A percentile compares a stretch with the other conserved stretches of the same genome.
phyloP scores from a whole-genome alignment of 2,113 vertebrate species.

The Sinocyclocheilus anophthalmus region DNA sequence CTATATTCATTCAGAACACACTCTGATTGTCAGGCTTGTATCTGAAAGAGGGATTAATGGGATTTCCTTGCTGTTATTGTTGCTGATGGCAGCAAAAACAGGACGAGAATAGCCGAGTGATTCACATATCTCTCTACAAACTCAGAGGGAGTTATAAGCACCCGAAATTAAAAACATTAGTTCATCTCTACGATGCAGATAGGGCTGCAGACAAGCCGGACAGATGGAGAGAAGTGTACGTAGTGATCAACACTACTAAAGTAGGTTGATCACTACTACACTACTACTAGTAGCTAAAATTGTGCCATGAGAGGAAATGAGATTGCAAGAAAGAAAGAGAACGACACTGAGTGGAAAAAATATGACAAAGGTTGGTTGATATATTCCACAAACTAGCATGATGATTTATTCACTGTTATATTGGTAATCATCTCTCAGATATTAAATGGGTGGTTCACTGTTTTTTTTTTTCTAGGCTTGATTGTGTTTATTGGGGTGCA shows the following conservation, averaged over 20 bases:
- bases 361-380: not conserved
- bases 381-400: not conserved
- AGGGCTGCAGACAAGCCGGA: not conserved
- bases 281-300: not conserved
- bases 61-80: not conserved
- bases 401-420: too few relatives aligned
- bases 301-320: slow-evolving; percentile 1
- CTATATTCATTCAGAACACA: not conserved
- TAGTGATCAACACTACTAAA: not conserved
- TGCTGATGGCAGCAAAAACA: slow-evolving; percentile 8
- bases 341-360: too few relatives aligned
- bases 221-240: not conserved
- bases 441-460: too few relatives aligned
- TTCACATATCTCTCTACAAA: not conserved
- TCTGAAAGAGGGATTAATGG: slow-evolving; percentile 8
- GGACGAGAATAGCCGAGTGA: not conserved
- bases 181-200: not conserved
- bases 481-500: too few relatives aligned
- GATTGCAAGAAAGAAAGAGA: not conserved
- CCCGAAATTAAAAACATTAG: not conserved
- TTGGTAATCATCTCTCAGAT: too few relatives aligned
- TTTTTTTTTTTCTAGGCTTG: too few relatives aligned
- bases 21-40: not conserved
- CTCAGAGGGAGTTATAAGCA: not conserved
- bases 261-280: not conserved